Conservation (phyloP, 2,113 vertebrate genomes). For the Centropus unirufus region DNA sequence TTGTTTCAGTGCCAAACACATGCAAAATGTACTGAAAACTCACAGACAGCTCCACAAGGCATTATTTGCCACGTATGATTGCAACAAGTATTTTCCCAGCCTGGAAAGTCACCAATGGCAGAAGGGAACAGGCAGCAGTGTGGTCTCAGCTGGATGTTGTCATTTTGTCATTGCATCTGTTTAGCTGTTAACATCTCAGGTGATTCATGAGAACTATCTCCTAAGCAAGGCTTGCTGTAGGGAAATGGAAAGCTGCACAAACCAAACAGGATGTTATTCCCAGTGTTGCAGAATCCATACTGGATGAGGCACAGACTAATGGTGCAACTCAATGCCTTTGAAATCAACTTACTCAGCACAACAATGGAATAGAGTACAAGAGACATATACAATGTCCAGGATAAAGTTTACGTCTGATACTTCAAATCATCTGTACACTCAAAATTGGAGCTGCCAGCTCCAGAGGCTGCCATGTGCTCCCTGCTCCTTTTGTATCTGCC, state of each 20-base stretch:
- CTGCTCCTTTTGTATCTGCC: constrained; percentile 30
- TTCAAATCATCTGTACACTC: background rate
- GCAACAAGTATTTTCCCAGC: background rate
- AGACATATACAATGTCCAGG: background rate
- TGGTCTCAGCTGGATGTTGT: background rate
- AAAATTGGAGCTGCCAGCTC: background rate
- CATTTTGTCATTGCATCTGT: background rate
- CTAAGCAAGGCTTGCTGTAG: background rate
- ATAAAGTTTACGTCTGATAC: background rate
- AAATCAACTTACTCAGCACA: background rate
- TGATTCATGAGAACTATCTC: background rate
- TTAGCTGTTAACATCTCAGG: constrained; percentile 2
- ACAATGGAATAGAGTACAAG: background rate
- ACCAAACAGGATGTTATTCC: background rate
- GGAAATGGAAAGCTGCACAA: background rate
- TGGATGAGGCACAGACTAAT: background rate
- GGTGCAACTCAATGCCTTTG: background rate
- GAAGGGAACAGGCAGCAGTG: background rate
- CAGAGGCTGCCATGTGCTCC: background rate
- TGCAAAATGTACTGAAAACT: background rate
- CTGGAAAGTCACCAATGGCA: background rate
- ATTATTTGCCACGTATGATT: background rate
- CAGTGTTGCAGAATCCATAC: background rate
- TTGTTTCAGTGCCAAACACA: background rate
- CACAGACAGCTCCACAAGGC: background rate